Conservation (phyloP, 2,113 vertebrate genomes). For the Pseudopipra pipra region DNA sequence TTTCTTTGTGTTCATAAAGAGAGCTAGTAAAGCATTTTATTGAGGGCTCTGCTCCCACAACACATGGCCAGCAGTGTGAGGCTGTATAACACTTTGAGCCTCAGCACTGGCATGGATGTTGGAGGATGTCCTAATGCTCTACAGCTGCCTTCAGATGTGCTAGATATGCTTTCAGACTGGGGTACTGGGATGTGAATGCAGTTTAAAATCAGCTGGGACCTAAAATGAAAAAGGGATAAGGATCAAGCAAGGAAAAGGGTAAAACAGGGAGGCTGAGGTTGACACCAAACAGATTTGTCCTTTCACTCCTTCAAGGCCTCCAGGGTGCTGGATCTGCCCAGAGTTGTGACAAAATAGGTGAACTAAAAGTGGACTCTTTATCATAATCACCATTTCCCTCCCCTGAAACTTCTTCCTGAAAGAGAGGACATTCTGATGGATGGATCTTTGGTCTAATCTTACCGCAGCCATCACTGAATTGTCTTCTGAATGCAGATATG, state of each 20-base stretch:
- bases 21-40: neutral
- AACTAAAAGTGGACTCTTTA: neutral
- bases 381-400: neutral
- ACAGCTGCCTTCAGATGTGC: neutral
- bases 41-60: neutral
- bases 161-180: neutral
- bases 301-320: neutral
- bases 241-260: neutral
- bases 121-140: neutral
- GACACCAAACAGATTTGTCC: neutral
- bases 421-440: neutral
- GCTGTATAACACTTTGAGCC: neutral
- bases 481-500: neutral
- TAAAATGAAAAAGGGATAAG: neutral
- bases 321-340: neutral
- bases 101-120: neutral
- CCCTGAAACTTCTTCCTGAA: neutral
- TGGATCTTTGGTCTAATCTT: neutral
- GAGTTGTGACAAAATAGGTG: neutral
- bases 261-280: neutral
- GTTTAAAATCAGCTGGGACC: neutral
- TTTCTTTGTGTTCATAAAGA: neutral
- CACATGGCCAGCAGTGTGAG: neutral
- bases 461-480: neutral
- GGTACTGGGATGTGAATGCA: neutral